phyloP scores from a whole-genome alignment of 2,888 invertebrate genomes.

The Conistra vaccinii region DNA sequence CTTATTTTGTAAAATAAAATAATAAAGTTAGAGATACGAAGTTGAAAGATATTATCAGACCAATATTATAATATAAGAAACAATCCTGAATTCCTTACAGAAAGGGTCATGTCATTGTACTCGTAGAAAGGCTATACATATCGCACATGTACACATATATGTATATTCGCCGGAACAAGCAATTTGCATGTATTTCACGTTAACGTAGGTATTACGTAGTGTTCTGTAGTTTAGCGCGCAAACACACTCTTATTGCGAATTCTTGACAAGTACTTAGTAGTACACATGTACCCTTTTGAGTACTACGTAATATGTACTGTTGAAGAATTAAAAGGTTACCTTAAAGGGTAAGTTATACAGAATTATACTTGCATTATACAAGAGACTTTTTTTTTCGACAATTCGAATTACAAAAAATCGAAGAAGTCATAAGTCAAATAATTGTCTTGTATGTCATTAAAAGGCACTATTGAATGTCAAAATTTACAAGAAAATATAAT shows the following conservation, averaged over 20 bases:
- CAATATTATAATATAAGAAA: neutral
- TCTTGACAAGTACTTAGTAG: conserved; percentile 50
- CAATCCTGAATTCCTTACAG: neutral
- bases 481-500: no score
- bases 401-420: neutral
- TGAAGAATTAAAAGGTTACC: no score
- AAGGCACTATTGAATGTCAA: no score
- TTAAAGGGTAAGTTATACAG: no score
- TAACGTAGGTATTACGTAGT: conserved; percentile 27
- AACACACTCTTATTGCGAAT: conserved; percentile 60
- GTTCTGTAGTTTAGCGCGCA: conserved; percentile 33
- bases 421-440: no score
- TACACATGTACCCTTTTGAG: neutral
- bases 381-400: neutral
- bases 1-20: neutral
- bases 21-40: neutral
- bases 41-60: neutral
- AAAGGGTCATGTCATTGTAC: conserved; percentile 17
- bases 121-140: neutral
- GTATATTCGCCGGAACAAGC: conserved; percentile 35
- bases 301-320: neutral
- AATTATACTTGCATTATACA: no score
- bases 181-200: conserved; percentile 56
- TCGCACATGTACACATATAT: neutral
- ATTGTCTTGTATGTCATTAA: no score